Evolutionary conservation across 2,888 invertebrate genomes (phyloP).

Genomic region (Drosophila kambysellisi): DNA sequence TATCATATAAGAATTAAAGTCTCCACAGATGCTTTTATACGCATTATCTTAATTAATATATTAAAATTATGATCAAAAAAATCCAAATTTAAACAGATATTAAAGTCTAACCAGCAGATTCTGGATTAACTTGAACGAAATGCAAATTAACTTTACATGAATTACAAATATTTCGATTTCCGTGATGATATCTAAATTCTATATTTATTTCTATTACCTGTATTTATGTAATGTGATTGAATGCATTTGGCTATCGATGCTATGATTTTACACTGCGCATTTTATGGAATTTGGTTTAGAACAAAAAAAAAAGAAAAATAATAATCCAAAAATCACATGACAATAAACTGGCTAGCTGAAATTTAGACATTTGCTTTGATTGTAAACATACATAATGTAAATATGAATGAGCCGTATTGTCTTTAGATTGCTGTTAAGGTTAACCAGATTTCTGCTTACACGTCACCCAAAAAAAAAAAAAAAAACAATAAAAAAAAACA

Average conservation of each 20-base stretch:
- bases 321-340: conserved; percentile 54
- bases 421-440: conserved; percentile 56
- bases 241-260: conserved; percentile 29
- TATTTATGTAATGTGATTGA: conserved; percentile 47
- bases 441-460: conserved; percentile 66
- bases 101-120: conserved; percentile 3
- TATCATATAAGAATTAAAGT: not conserved
- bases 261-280: conserved; percentile 43
- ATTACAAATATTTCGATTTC: conserved; percentile 4
- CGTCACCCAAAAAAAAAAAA: conserved; percentile 15
- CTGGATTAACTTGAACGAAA: not conserved
- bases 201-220: conserved; percentile 12
- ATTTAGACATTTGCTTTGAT: conserved; percentile 38
- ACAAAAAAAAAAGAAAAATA: conserved; percentile 12
- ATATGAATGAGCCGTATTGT: conserved; percentile 46
- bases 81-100: not conserved
- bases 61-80: not conserved
- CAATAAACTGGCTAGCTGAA: conserved; percentile 50
- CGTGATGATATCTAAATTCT: conserved; percentile 3
- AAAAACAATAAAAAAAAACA: conserved; percentile 21
- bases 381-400: conserved; percentile 63
- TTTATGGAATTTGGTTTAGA: conserved; percentile 7
- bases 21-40: not conserved
- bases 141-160: not conserved
- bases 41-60: conserved; percentile 7